Conservation (phyloP, 2,113 vertebrate genomes). For the Campylomormyrus tamandua region DNA sequence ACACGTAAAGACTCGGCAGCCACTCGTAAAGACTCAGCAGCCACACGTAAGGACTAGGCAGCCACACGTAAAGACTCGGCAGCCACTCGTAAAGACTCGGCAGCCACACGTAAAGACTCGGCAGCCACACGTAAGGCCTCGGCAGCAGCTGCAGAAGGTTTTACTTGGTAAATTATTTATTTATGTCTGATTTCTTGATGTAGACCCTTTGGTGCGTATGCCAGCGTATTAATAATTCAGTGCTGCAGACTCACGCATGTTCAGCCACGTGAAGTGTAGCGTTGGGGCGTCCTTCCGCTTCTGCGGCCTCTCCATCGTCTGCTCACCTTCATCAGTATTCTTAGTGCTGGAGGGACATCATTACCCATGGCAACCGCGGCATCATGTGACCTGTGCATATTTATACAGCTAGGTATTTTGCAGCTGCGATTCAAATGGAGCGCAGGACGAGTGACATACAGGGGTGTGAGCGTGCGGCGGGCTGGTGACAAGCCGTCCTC, state of each 20-base stretch:
- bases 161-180: constrained; percentile 16
- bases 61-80: neutral
- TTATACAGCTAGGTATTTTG: neutral
- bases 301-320: neutral
- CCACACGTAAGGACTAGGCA: neutral
- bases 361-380: neutral
- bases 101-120: neutral
- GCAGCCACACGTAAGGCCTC: neutral
- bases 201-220: neutral
- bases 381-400: neutral
- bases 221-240: constrained; percentile 1
- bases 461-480: neutral
- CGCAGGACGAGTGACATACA: neutral
- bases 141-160: neutral
- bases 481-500: neutral
- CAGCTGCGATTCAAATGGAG: neutral
- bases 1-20: too few relatives aligned
- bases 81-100: neutral
- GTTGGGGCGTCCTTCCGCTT: neutral
- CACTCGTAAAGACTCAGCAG: neutral
- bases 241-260: neutral
- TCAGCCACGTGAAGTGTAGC: neutral
- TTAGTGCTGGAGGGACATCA: neutral
- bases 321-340: neutral
- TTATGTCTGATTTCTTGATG: constrained; percentile 4